Evolutionary conservation across 2,888 invertebrate genomes (phyloP).

Genomic region (Spodoptera exigua): DNA sequence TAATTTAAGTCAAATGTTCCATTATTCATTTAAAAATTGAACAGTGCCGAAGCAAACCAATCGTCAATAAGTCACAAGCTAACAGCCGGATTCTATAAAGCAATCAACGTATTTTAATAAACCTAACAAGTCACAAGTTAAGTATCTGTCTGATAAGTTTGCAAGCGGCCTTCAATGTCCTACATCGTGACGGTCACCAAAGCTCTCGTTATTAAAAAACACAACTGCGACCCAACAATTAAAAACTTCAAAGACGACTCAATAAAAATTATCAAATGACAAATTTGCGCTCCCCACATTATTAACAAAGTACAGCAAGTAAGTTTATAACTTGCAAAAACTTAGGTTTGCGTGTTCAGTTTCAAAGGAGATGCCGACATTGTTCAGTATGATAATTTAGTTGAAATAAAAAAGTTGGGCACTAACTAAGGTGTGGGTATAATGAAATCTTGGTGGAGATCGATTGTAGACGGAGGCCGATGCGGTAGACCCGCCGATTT

Average conservation of each 20-base stretch:
- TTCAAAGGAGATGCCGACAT: slow-evolving; percentile 52
- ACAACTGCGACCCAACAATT: slow-evolving; percentile 4
- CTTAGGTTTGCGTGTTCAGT: slow-evolving; percentile 46
- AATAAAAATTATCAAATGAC: slow-evolving; percentile 6
- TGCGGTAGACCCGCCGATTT: slow-evolving; percentile 78
- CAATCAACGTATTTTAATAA: too few species aligned
- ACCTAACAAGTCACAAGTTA: too few species aligned
- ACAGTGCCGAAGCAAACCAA: too few species aligned
- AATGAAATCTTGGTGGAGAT: slow-evolving; percentile 70
- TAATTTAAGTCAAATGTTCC: too few species aligned
- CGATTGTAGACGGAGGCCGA: slow-evolving; percentile 71
- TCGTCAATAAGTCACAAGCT: too few species aligned
- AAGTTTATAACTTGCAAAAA: slow-evolving; percentile 42
- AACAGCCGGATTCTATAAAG: too few species aligned
- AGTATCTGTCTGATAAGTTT: too few species aligned
- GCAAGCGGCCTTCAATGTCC: too few species aligned
- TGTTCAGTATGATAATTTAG: slow-evolving; percentile 53
- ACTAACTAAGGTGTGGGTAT: slow-evolving; percentile 64
- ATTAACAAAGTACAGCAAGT: slow-evolving; percentile 31
- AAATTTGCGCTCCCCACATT: slow-evolving; percentile 19
- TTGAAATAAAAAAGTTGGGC: slow-evolving; percentile 60
- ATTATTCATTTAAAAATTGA: too few species aligned
- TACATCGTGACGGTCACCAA: too few species aligned
- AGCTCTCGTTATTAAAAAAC: background rate
- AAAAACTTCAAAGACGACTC: slow-evolving; percentile 14